Base-by-base conservation (phyloP, 2,113 vertebrate species). In the Rhinoderma darwinii region DNA sequence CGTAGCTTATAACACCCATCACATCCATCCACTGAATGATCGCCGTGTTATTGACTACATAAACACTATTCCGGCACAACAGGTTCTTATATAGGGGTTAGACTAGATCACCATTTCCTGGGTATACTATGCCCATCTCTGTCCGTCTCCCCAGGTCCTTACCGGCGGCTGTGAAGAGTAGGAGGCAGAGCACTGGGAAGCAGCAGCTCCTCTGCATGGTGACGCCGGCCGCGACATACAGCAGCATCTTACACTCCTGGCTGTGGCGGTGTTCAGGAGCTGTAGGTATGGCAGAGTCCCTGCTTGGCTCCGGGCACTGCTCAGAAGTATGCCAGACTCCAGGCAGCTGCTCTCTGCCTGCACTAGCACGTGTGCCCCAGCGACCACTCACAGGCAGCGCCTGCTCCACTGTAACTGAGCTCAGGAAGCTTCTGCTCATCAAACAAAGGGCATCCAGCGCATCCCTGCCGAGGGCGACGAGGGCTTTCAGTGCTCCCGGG, bases 131-230 rank as follows among this genome's bases (percentile, higher is more conserved):
- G 20, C 3, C 22, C 41, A 43, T n/a, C 18, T 11, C 18, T 25
- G 25, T 18, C 70, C 70, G 25, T 7, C 35, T 22, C 4, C 27
- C 18, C 7, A 30, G 68, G 22, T 30, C 74, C 94, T 93, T 90
- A 95, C 94, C 94, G 94, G 93, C 91, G 73, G 90, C 89, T 27
- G 66, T 90, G 88, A n/a, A 94, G 90, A 93, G 90, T 5, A 87
- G 39, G 50, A 93, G 89, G 89, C 91, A 94, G 22, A 93, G 83
- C 5, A 88, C 88, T 30, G 91, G 90, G 30, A 93, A 89, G 82
- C 88, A 78, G 43, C 87, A 86, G 20, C 88, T 86, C 27, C 88
- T 88, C 91, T 90, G 89, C 94, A 95, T 95, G 87, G 83, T 90
- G 90, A 30, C 10, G 14, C 37, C 32, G 30, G 47, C 43, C 0